Conservation (phyloP, 2,888 invertebrate species). For the Carcina quercana region DNA sequence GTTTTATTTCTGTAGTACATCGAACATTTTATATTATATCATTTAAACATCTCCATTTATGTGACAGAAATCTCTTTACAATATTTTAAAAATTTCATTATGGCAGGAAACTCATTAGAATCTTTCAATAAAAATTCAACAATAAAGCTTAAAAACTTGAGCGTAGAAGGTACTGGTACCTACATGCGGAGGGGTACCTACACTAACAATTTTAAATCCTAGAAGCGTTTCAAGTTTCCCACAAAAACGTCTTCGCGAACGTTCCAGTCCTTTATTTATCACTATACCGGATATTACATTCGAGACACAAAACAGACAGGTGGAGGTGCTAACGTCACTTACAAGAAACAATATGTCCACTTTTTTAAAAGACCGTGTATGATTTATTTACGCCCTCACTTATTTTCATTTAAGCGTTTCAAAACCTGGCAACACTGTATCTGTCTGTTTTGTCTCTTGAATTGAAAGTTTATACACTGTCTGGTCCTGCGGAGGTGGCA, state of each 20-base stretch:
- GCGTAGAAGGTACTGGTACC: slow-evolving; percentile 69
- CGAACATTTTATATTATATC: slow-evolving; percentile 51
- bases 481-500: slow-evolving; percentile 13
- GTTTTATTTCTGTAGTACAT: slow-evolving; percentile 46
- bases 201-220: slow-evolving; percentile 62
- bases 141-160: slow-evolving; percentile 71
- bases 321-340: too few species aligned
- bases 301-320: too few species aligned
- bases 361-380: too few species aligned
- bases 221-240: slow-evolving; percentile 73
- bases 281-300: slow-evolving; percentile 60
- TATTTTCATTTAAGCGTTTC: too few species aligned
- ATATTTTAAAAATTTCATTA: slow-evolving; percentile 45
- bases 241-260: slow-evolving; percentile 47
- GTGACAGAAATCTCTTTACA: slow-evolving; percentile 50
- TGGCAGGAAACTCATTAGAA: slow-evolving; percentile 63
- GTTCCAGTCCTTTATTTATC: slow-evolving; percentile 28
- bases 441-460: too few species aligned
- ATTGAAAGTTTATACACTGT: too few species aligned
- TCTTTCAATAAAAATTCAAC: slow-evolving; percentile 62
- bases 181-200: slow-evolving; percentile 59
- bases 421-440: too few species aligned
- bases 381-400: too few species aligned
- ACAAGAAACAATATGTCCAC: too few species aligned
- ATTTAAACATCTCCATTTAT: slow-evolving; percentile 49